Conservation (phyloP, 2,113 vertebrate genomes). For the Hyaena hyaena region DNA sequence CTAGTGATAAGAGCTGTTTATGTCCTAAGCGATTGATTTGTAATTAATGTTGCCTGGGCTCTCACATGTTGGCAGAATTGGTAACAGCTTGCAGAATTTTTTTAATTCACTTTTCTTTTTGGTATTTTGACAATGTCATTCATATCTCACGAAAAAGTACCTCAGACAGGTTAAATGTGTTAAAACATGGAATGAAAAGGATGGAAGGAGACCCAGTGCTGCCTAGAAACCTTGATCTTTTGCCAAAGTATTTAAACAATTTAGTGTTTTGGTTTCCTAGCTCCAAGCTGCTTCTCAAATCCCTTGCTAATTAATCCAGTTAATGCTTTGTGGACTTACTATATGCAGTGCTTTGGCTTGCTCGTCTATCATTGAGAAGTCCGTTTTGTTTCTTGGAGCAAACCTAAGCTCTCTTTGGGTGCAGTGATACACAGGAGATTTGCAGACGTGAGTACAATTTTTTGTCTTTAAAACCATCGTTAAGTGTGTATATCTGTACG, state of each 20-base stretch:
- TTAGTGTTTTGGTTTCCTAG: constrained; percentile 92
- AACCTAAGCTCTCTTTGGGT: constrained; percentile 83
- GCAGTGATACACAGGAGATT: constrained; percentile 83
- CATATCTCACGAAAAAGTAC: constrained; percentile 89
- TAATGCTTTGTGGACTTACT: constrained; percentile 91
- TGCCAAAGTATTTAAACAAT: constrained; percentile 94
- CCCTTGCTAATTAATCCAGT: constrained; percentile 93
- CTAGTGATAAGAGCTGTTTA: constrained; percentile 87
- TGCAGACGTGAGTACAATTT: constrained; percentile 86
- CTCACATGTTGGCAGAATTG: constrained; percentile 87
- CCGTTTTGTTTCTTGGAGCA: constrained; percentile 85
- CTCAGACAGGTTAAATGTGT: constrained; percentile 91
- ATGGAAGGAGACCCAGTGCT: constrained; percentile 87
- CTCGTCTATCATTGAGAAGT: constrained; percentile 82
- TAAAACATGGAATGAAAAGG: constrained; percentile 85
- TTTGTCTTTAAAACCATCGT: constrained; percentile 65
- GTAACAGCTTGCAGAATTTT: constrained; percentile 92
- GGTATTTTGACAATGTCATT: constrained; percentile 90
- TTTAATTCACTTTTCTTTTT: constrained; percentile 87
- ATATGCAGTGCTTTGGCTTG: constrained; percentile 88
- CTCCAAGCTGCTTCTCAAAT: constrained; percentile 91
- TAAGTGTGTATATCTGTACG: constrained; percentile 59
- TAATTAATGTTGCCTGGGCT: constrained; percentile 90
- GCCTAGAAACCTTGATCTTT: constrained; percentile 92
- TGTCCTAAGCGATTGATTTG: constrained; percentile 89